A percentile compares a stretch with the other conserved stretches of the same genome.
These are phyloP conservation scores for Nysson spinosus DNA, from an alignment of 2,888 invertebrate genomes.

Conservation along the genomic window DNA sequence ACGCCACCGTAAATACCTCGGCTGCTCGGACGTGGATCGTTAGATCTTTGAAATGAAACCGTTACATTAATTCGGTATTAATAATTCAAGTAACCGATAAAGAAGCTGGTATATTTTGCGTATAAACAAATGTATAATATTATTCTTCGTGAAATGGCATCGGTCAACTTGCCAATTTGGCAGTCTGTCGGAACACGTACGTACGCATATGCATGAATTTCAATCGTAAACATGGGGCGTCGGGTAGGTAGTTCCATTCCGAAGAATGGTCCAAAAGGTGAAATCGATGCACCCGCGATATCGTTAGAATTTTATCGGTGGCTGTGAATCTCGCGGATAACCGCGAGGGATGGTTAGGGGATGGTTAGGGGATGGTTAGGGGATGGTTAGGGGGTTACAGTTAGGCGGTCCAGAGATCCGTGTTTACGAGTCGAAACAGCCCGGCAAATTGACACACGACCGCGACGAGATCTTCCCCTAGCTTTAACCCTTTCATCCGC, in stretches of 20 bases:
- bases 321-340: slow-evolving; percentile 50
- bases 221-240: slow-evolving; percentile 52
- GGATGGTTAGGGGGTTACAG: too few relatives aligned
- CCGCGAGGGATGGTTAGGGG: slow-evolving; percentile 43
- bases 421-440: slow-evolving; percentile 58
- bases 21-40: slow-evolving; percentile 30
- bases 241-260: slow-evolving; percentile 44
- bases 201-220: slow-evolving; percentile 27
- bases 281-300: slow-evolving; percentile 50
- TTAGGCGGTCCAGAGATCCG: slow-evolving; percentile 47
- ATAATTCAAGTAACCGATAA: too few relatives aligned
- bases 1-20: slow-evolving; percentile 21
- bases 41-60: too few relatives aligned
- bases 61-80: slow-evolving; percentile 42
- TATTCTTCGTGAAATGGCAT: too few relatives aligned
- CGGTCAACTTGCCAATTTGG: too few relatives aligned
- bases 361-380: too few relatives aligned
- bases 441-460: slow-evolving; percentile 56
- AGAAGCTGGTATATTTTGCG: too few relatives aligned
- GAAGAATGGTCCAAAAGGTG: slow-evolving; percentile 22
- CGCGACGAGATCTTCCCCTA: slow-evolving; percentile 43
- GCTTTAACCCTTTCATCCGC: slow-evolving; percentile 32
- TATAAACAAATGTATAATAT: too few relatives aligned
- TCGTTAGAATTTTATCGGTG: slow-evolving; percentile 56
- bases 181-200: too few relatives aligned